These are phyloP conservation scores for Drosophila flavopinicola DNA, from an alignment of 2,888 invertebrate species.

Conservation along the genomic window DNA sequence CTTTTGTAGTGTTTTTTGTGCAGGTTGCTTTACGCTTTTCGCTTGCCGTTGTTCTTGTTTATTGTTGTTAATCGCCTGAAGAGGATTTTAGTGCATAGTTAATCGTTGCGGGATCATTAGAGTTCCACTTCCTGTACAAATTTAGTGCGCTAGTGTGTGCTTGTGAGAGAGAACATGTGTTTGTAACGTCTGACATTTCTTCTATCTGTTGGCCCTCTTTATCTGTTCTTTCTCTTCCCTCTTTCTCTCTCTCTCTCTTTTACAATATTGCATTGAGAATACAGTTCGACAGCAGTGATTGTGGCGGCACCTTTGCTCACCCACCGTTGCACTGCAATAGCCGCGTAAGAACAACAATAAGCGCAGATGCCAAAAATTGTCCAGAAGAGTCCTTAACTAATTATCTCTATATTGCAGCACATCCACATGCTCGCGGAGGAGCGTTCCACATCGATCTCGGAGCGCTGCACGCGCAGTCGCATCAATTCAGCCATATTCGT, in stretches of 20 bases:
- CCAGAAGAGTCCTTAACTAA: conserved; percentile 30
- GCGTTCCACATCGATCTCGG: conserved; percentile 87
- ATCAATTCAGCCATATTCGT: conserved; percentile 95
- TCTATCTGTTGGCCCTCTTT: conserved; percentile 35
- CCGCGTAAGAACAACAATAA: conserved; percentile 78
- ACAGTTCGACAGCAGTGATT: conserved; percentile 84
- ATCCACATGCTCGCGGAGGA: conserved; percentile 90
- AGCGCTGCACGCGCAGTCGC: conserved; percentile 88
- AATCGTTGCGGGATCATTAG: conserved; percentile 33
- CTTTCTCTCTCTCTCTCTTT: conserved; percentile 31
- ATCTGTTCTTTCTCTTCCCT: conserved; percentile 46
- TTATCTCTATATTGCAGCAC: conserved; percentile 85
- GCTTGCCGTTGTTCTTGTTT: conserved; percentile 26
- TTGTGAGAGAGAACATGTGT: not conserved
- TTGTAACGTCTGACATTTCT: conserved; percentile 33
- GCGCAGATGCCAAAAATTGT: conserved; percentile 16
- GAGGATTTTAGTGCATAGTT: conserved; percentile 25
- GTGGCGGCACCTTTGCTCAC: conserved; percentile 78
- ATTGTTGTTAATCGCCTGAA: conserved; percentile 36
- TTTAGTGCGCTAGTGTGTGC: conserved; percentile 6
- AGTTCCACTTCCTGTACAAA: conserved; percentile 19
- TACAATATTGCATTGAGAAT: conserved; percentile 46
- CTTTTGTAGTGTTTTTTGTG: conserved; percentile 46
- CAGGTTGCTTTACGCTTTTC: conserved; percentile 46
- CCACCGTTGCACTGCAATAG: conserved; percentile 83